Evolutionary conservation across 2,113 vertebrate genomes (phyloP).

Genomic region (Thunnus maccoyii): DNA sequence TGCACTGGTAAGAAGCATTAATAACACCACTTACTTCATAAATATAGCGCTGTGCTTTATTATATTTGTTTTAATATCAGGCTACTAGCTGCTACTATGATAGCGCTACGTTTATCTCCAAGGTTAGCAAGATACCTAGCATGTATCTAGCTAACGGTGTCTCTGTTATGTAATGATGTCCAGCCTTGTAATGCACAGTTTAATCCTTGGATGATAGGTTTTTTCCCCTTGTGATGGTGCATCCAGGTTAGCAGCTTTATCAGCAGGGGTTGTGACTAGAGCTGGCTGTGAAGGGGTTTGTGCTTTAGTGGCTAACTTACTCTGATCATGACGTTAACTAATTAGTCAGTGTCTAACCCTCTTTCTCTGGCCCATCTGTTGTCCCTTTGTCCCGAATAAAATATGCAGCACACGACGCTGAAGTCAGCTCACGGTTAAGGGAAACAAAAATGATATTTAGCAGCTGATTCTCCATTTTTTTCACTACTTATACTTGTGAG

Average conservation of each 20-base stretch:
- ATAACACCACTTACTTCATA: not conserved
- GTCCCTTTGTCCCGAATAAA: slow-evolving; percentile 64
- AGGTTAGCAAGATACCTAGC: slow-evolving; percentile 56
- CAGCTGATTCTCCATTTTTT: too few species aligned
- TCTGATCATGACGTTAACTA: not conserved
- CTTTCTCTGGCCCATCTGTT: slow-evolving; percentile 57
- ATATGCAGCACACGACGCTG: slow-evolving; percentile 6
- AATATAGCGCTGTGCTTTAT: not conserved
- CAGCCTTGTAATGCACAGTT: slow-evolving; percentile 30
- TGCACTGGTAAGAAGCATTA: slow-evolving; percentile 51
- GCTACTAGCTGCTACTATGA: not conserved
- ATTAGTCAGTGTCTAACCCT: not conserved
- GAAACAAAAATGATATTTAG: too few species aligned
- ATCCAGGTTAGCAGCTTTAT: not conserved
- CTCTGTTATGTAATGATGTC: slow-evolving; percentile 69
- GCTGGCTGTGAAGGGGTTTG: not conserved
- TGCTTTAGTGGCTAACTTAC: not conserved
- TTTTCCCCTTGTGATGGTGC: not conserved
- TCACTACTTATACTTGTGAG: too few species aligned
- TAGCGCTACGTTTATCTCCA: slow-evolving; percentile 11
- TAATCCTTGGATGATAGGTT: slow-evolving; percentile 33
- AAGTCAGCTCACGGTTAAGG: too few species aligned
- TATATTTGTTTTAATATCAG: not conserved
- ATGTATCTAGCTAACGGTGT: slow-evolving; percentile 36
- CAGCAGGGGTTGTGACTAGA: not conserved